Evolutionary conservation across 2,888 invertebrate species (phyloP), one percentile per base, ranked within the genome.

Genomic region (Osmoderma eremita): DNA sequence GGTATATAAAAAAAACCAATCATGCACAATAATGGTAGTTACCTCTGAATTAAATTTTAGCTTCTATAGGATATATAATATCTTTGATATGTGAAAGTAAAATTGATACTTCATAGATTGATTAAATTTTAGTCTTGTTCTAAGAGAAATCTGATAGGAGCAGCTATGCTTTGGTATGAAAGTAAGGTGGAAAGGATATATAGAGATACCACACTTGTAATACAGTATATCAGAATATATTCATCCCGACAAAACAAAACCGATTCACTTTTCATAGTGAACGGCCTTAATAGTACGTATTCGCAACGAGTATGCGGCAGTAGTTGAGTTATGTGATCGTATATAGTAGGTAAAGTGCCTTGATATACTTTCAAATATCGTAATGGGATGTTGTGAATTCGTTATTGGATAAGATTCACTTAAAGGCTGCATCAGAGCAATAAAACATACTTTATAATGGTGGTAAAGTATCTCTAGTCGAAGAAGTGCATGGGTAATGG

Each of bases 341-440:
- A 24, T 30, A 45, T 17, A 45, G 45, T 61, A 61, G 58, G 45
- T 61, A 61, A 45, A 61, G 41, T 30, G 45, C 24, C 30, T 45
- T 58, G 42, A 45, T 42, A 45, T 58, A 58, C 45, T 58, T 61
- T 45, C 45, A 61, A 48, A 61, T 61, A 61, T 61, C 36, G 24
- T 30, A 61, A 45, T 61, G 58, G 30, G 17, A 18, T 61, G 45
- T 30, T 10, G 18, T 30, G 45, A 61, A 61, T 61, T 45, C 58
- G 30, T 58, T 58, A 58, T 45, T 58, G 58, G 24, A 58, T 30
- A 22, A 24, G 42, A 58, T 15, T 30, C 45, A 45, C 17, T 61
- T 56, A 41, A 18, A 45, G 15, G 42, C 45, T 30, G 24, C 45
- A 24, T 61, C 42, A 45, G 58, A 15, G 58, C 45, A 30, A 30